Evolutionary conservation across 2,797 vertebrate species (phyloP), one percentile per base, ranked within the genome.

Genomic region (Dryobates pubescens): DNA sequence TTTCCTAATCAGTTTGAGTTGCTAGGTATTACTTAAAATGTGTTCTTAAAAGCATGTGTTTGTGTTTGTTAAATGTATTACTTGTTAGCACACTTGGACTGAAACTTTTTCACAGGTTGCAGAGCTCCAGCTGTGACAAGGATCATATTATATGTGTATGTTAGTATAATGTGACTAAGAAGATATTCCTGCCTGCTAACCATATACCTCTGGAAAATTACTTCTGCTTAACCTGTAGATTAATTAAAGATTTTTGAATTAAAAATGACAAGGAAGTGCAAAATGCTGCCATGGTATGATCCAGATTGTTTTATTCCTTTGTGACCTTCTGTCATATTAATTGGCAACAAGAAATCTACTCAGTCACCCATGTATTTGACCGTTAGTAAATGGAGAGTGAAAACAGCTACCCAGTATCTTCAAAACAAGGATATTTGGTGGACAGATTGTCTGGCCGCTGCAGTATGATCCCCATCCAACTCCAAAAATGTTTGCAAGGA

Each of bases 361-460:
- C 71, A 76, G 62, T 61, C 72, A 85, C 19, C 72, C 84, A 3
- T 30, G 82, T 24, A 71, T 61, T 75, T 45, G 82, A 47, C 88
- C 76, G 63, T 58, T 58, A 83, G 71, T 41, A 92, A 96, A 88
- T 32, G 64, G 49, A 85, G 89, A 90, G 58, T 57, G 84, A 82
- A 91, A 93, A 62, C 30, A 76, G 47, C 49, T 62, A 76, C 38
- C 54, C 69, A 84, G 58, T 45, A 56, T 64, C 91, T 84, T 90
- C 17, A 3, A 43, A 84, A 71, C 58, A 56, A 49, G 73, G 29
- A 27, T 22, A 23, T 78, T 90, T 30, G 32, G 87, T 86, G 84
- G 90, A 91, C 95, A 96, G 91, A 93, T 95, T 95, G 86, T 71
- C 82, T 93, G 90, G 83, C 81, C 71, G 61, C 51, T 41, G 78